phyloP scores from a whole-genome alignment of 2,888 invertebrate species.

The Metallyticus violacea region DNA sequence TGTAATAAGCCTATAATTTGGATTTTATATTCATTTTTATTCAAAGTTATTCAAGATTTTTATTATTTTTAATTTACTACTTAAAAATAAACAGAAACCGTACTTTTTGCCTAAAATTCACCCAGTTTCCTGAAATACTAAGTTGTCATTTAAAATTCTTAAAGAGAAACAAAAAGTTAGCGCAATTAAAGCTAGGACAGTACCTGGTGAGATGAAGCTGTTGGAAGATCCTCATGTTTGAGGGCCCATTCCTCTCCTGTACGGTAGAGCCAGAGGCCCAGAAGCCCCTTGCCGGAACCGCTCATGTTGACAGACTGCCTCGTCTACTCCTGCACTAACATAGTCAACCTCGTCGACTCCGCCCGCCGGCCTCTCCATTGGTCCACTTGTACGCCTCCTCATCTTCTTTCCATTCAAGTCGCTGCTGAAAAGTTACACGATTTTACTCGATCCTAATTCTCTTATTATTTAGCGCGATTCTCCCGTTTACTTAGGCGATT shows the following conservation, averaged over 20 bases:
- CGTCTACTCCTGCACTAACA: not conserved
- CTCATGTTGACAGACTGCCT: conserved; percentile 59
- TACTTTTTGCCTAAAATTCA: no score
- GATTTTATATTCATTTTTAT: no score
- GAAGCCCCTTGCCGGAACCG: conserved; percentile 84
- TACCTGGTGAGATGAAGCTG: conserved; percentile 1
- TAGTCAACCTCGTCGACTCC: not conserved
- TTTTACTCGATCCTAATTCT: not conserved
- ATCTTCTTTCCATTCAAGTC: not conserved
- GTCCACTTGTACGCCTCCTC: not conserved
- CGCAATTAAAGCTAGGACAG: no score
- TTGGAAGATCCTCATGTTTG: conserved; percentile 56
- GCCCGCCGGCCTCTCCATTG: not conserved
- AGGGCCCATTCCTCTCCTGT: conserved; percentile 85
- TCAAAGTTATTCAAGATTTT: no score
- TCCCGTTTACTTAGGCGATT: not conserved
- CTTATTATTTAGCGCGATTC: no score
- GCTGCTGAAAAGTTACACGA: no score
- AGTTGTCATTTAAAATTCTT: no score
- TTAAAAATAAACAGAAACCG: no score
- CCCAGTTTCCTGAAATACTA: no score
- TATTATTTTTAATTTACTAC: no score
- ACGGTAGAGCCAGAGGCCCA: conserved; percentile 86
- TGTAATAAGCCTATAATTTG: no score
- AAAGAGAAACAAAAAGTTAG: no score